Evolutionary conservation across 2,888 invertebrate species (phyloP).

Genomic region (Limnephilus rhombicus): DNA sequence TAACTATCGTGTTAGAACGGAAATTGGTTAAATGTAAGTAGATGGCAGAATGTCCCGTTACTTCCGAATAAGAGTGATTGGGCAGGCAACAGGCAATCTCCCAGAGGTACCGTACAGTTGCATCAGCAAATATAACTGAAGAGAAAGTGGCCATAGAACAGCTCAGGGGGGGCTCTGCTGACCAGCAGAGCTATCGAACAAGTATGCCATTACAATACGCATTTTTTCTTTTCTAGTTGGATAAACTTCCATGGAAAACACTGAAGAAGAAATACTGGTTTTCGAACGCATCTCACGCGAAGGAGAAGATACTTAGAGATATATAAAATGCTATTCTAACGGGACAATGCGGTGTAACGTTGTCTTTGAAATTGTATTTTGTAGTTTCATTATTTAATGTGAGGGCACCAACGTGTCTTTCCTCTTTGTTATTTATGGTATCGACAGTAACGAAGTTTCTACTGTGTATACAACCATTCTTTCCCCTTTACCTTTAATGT

Average conservation of each 20-base stretch:
- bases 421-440: neutral
- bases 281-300: neutral
- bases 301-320: neutral
- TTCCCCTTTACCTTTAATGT: neutral
- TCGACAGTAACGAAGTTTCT: neutral
- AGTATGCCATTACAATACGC: slow-evolving; percentile 41
- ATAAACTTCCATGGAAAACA: slow-evolving; percentile 22
- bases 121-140: slow-evolving; percentile 33
- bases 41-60: neutral
- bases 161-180: neutral
- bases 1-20: neutral
- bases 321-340: neutral
- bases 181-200: slow-evolving; percentile 6
- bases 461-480: neutral
- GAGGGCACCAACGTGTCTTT: neutral
- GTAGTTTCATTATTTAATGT: neutral
- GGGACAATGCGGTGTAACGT: slow-evolving; percentile 1
- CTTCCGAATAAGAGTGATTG: slow-evolving; percentile 12
- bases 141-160: slow-evolving; percentile 39
- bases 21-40: neutral
- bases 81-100: slow-evolving; percentile 25
- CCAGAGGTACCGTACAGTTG: slow-evolving; percentile 10
- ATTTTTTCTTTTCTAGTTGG: slow-evolving; percentile 36
- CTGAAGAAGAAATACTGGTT: slow-evolving; percentile 39
- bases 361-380: neutral